Evolutionary conservation across 2,888 invertebrate genomes (phyloP).

Genomic region (Quadroppia sp.): DNA sequence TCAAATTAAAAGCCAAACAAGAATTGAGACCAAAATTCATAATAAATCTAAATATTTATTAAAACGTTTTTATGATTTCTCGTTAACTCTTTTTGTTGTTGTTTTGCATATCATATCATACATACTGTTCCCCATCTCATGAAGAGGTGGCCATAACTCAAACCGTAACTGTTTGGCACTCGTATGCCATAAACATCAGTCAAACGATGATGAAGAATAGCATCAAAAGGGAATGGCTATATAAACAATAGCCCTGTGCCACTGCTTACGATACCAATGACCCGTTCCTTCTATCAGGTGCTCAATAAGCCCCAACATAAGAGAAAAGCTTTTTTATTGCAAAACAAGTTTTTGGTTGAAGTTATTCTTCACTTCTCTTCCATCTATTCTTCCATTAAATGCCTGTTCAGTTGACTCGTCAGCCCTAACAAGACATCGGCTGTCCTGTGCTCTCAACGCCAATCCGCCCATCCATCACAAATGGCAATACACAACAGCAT

Average conservation of each 20-base stretch:
- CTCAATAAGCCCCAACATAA: neutral
- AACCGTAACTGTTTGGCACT: neutral
- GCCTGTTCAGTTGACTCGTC: neutral
- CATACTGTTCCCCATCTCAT: neutral
- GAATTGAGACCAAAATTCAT: too few species aligned
- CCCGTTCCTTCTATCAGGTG: neutral
- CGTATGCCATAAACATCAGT: neutral
- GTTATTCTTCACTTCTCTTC: neutral
- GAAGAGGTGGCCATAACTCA: neutral
- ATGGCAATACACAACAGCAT: neutral
- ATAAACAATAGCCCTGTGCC: conserved; percentile 5
- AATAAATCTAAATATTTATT: too few species aligned
- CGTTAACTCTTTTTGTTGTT: too few species aligned
- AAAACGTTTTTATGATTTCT: too few species aligned
- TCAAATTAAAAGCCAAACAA: too few species aligned
- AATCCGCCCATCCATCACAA: neutral
- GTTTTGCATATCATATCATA: too few species aligned
- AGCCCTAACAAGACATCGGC: conserved; percentile 19
- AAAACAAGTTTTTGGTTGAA: neutral
- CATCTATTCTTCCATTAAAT: neutral
- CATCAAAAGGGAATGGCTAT: neutral
- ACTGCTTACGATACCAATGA: conserved; percentile 11
- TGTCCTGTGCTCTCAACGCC: neutral
- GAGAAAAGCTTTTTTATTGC: neutral
- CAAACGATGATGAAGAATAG: neutral